Base-by-base conservation (phyloP, 2,113 vertebrate genomes). In the Cyprinodon brontotheroides region DNA sequence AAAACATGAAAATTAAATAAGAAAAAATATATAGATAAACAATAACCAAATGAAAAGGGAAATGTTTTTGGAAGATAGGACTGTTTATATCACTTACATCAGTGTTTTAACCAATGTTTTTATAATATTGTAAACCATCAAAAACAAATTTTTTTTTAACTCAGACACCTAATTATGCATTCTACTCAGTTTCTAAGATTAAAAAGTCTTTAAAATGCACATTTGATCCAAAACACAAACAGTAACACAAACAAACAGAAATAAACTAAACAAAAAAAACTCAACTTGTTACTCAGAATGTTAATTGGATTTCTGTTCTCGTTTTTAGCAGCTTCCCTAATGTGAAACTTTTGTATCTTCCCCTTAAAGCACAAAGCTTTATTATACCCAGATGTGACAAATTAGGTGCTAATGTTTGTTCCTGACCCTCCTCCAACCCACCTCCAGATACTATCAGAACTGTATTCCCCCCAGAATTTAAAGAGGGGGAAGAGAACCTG, bases 391-490 rank as follows among this genome's bases (percentile, higher is more conserved):
- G 1, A 53, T 50, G 45, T 75, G 69, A 67, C 75, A 84, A 82
- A 72, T 38, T 79, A 81, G 75, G 74, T 64, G 84, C 60, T 83
- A 81, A 87, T 86, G 43, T 80, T 85, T 79, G 77, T 80, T 86
- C 80, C 75, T 64, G 22, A 70, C 74, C 65, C 67, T 66, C 68
- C 62, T 29, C 13, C 64, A 71, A 80, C 86, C 67, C 78, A 68
- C 74, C 66, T 38, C 4, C 57, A 85, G 48, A 61, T 73, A 43
- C 70, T 41, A 71, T 77, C 72, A 40, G 57, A 75, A 14, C 61
- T 37, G 1, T 36, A 36, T 36, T 71, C 70, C 50, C 71, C 53
- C 22, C 22, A 50, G 74, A 57, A 53, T 38, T 61, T 6, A 22
- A 74, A 72, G 60, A 37, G 7, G 50, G 17, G 20, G 50, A 57